Conservation (phyloP, 1,140 invertebrate species). For the Tetramorium parvispinum region DNA sequence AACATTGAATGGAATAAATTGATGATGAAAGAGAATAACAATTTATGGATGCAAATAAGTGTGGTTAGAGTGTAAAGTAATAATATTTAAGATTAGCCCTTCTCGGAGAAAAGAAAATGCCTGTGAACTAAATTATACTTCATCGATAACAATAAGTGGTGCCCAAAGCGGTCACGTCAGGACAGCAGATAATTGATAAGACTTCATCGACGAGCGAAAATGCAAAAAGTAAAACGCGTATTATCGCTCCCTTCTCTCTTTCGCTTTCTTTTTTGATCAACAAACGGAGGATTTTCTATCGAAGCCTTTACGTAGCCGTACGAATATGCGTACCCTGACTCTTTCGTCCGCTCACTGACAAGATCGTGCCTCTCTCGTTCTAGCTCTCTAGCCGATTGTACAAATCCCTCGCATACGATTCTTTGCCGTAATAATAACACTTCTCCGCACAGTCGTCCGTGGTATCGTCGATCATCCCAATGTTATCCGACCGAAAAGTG, state of each 20-base stretch:
- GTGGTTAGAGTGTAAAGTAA: slow-evolving; percentile 84
- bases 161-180: slow-evolving; percentile 68
- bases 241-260: slow-evolving; percentile 21
- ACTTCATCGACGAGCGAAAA: slow-evolving; percentile 57
- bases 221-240: slow-evolving; percentile 51
- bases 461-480: slow-evolving; percentile 22
- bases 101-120: slow-evolving; percentile 71
- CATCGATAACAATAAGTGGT: slow-evolving; percentile 68
- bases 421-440: neutral
- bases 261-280: slow-evolving; percentile 32
- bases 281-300: slow-evolving; percentile 49
- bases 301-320: slow-evolving; percentile 56
- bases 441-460: neutral
- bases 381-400: slow-evolving; percentile 1
- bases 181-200: slow-evolving; percentile 39
- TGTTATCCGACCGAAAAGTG: neutral
- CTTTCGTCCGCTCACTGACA: slow-evolving; percentile 9
- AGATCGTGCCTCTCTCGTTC: slow-evolving; percentile 3
- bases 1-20: slow-evolving; percentile 86
- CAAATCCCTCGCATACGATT: slow-evolving; percentile 24
- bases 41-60: slow-evolving; percentile 85
- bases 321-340: slow-evolving; percentile 50
- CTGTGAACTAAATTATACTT: slow-evolving; percentile 76
- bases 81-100: slow-evolving; percentile 75
- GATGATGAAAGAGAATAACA: slow-evolving; percentile 86